Conservation (phyloP, 2,113 vertebrate species). For the Typhlomys cinereus region DNA sequence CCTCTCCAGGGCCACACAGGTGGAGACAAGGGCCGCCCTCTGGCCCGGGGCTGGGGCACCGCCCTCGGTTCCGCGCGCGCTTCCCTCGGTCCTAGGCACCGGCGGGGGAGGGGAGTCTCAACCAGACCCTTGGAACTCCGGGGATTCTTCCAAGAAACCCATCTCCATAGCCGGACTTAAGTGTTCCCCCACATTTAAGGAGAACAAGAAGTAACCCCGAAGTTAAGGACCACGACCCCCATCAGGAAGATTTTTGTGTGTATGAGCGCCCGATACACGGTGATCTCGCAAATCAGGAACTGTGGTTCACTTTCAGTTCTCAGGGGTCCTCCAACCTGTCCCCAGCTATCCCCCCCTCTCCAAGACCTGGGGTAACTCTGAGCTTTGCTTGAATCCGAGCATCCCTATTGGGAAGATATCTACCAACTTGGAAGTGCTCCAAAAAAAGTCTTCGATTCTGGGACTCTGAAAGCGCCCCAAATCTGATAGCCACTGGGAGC, state of each 20-base stretch:
- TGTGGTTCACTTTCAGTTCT: neutral
- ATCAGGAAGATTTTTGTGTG: neutral
- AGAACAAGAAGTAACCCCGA: neutral
- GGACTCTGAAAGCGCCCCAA: conserved; percentile 53
- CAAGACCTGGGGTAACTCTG: neutral
- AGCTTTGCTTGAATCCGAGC: neutral
- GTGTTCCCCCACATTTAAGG: neutral
- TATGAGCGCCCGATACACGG: neutral
- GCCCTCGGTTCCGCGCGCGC: conserved; percentile 59
- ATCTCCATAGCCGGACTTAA: neutral
- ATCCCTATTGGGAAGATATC: neutral
- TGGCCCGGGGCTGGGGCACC: conserved; percentile 30
- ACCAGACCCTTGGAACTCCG: neutral
- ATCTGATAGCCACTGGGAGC: conserved; percentile 17
- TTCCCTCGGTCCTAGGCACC: no score
- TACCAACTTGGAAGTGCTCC: conserved; percentile 50
- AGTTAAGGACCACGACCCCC: conserved; percentile 40
- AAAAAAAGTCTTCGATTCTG: conserved; percentile 50
- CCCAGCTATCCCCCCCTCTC: neutral
- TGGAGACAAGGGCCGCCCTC: conserved; percentile 35
- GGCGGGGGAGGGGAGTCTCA: neutral
- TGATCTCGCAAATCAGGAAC: neutral
- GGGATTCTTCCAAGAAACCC: neutral
- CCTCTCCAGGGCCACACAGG: conserved; percentile 48
- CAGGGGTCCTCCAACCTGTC: neutral